A percentile compares a stretch with the other conserved stretches of the same genome.
Evolutionary conservation across 2,888 invertebrate species (phyloP).

Genomic region (Dryadula phaetusa): DNA sequence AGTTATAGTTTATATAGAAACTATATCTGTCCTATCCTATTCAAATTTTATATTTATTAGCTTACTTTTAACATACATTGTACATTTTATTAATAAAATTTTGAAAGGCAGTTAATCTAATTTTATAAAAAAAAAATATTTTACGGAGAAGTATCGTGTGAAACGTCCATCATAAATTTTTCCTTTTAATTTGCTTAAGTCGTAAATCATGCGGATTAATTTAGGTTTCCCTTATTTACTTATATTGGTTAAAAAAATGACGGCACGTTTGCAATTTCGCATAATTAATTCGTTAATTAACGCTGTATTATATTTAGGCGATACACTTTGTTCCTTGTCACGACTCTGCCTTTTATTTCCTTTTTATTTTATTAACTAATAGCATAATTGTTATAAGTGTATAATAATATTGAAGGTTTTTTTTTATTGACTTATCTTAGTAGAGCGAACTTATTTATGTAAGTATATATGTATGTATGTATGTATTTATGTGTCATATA

Average conservation of each 20-base stretch:
- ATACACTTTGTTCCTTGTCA: neutral
- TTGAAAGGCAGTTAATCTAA: neutral
- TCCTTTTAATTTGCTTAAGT: constrained; percentile 18
- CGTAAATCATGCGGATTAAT: constrained; percentile 23
- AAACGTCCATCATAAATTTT: constrained; percentile 14
- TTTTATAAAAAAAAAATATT: neutral
- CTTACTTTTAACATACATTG: too few relatives aligned
- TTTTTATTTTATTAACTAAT: neutral
- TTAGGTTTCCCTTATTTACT: constrained; percentile 17
- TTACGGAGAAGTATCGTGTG: neutral
- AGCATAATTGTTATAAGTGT: too few relatives aligned
- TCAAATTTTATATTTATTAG: neutral
- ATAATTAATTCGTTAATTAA: constrained; percentile 29
- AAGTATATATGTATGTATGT: too few relatives aligned
- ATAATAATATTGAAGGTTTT: too few relatives aligned
- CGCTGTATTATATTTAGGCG: neutral
- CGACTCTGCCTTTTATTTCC: neutral
- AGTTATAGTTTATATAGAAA: too few relatives aligned
- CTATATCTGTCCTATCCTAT: too few relatives aligned
- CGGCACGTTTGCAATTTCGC: constrained; percentile 22
- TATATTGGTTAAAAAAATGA: constrained; percentile 27
- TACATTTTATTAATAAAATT: neutral
- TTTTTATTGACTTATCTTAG: too few relatives aligned
- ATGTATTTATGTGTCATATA: too few relatives aligned
- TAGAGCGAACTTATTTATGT: too few relatives aligned